phyloP scores from a whole-genome alignment of 2,888 invertebrate species.

The Eudasyphora cyanicolor region DNA sequence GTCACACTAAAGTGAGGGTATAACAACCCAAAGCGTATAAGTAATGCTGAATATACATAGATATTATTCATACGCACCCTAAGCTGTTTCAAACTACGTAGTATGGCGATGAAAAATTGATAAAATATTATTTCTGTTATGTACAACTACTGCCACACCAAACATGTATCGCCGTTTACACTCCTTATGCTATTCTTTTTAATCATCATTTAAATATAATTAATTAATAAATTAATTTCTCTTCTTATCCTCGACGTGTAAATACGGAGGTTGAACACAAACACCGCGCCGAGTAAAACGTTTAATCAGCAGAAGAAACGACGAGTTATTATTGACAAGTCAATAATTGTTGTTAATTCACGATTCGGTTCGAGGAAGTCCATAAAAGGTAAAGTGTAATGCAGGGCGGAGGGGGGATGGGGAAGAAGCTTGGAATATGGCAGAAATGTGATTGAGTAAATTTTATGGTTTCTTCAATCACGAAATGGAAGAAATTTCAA shows the following conservation, averaged over 20 bases:
- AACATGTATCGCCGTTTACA: background rate
- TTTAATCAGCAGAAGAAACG: background rate
- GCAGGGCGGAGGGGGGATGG: background rate
- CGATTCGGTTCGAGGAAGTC: background rate
- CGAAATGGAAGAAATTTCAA: background rate
- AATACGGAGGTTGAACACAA: background rate
- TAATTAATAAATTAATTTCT: constrained; percentile 22
- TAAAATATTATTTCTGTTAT: too few relatives aligned
- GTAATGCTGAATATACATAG: too few relatives aligned
- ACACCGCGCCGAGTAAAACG: background rate
- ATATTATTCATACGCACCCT: too few relatives aligned
- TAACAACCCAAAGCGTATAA: too few relatives aligned
- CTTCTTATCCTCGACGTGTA: background rate
- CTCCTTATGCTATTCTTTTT: background rate
- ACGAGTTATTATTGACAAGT: constrained; percentile 8
- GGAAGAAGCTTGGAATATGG: background rate
- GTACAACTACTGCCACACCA: background rate
- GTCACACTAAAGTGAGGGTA: too few relatives aligned
- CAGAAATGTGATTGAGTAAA: background rate
- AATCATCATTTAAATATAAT: constrained; percentile 7
- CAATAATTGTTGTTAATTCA: constrained; percentile 23
- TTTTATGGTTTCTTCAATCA: constrained; percentile 1
- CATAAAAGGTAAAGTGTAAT: too few relatives aligned
- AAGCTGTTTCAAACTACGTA: too few relatives aligned
- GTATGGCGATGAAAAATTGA: too few relatives aligned